These are phyloP conservation scores for Myoxocephalus aenaeus DNA, from an alignment of 2,797 vertebrate species.

Conservation along the genomic window DNA sequence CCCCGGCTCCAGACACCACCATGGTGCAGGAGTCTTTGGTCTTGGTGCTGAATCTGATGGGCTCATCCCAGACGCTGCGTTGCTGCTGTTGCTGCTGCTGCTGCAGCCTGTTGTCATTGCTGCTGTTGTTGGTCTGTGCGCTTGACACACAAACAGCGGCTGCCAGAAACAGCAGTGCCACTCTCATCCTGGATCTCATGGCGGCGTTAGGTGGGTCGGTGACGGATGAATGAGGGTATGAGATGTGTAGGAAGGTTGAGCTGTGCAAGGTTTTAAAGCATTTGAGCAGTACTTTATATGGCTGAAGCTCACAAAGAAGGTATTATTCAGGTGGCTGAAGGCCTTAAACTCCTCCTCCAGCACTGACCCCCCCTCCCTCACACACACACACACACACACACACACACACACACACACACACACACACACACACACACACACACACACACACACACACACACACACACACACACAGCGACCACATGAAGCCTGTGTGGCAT, in stretches of 20 bases:
- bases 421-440: slow-evolving; percentile 9
- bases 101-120: slow-evolving; percentile 44
- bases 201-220: background rate
- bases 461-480: slow-evolving; percentile 25
- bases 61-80: slow-evolving; percentile 79
- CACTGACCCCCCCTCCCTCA: background rate
- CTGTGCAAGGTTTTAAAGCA: slow-evolving; percentile 50
- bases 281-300: slow-evolving; percentile 75
- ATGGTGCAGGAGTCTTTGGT: slow-evolving; percentile 85
- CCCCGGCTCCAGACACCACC: slow-evolving; percentile 75
- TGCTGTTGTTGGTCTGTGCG: slow-evolving; percentile 79
- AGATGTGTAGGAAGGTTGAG: slow-evolving; percentile 28
- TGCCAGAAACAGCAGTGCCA: slow-evolving; percentile 73
- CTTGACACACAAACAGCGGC: slow-evolving; percentile 66
- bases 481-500: slow-evolving; percentile 40
- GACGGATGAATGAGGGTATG: slow-evolving; percentile 45
- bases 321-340: slow-evolving; percentile 76
- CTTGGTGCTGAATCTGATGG: slow-evolving; percentile 88
- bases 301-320: slow-evolving; percentile 79
- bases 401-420: slow-evolving; percentile 24
- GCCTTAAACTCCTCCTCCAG: slow-evolving; percentile 49
- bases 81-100: slow-evolving; percentile 49
- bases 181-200: slow-evolving; percentile 78
- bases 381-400: slow-evolving; percentile 17
- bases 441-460: slow-evolving; percentile 23